These are phyloP conservation scores for Crocuta crocuta DNA, from an alignment of 2,113 vertebrate species.

Conservation along the genomic window DNA sequence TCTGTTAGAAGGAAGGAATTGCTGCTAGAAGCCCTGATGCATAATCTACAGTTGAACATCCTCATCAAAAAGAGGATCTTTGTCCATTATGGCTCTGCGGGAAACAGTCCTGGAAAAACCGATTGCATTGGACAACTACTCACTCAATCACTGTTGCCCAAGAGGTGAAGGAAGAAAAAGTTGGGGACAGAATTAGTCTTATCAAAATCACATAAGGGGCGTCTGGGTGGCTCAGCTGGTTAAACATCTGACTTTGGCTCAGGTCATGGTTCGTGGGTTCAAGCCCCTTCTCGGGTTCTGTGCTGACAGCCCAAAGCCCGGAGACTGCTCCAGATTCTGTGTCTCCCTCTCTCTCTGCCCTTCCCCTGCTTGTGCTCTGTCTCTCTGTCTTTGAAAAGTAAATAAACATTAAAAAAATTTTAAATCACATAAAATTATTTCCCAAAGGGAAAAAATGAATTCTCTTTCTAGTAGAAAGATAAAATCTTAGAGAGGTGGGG, in stretches of 20 bases:
- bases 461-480: neutral
- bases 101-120: neutral
- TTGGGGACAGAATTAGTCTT: neutral
- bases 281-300: too few species aligned
- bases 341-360: too few species aligned
- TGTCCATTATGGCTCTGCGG: neutral
- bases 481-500: neutral
- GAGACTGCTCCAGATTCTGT: too few species aligned
- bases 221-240: too few species aligned
- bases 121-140: neutral
- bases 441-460: neutral
- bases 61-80: neutral
- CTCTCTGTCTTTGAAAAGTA: too few species aligned
- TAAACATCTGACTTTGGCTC: too few species aligned
- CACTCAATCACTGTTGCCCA: neutral
- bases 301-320: too few species aligned
- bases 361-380: too few species aligned
- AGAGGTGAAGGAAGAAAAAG: conserved; percentile 6
- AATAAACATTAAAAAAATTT: too few species aligned
- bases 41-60: neutral
- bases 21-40: neutral
- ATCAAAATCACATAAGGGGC: neutral
- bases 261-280: too few species aligned
- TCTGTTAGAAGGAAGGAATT: conserved; percentile 6
- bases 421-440: conserved; percentile 18